phyloP scores from a whole-genome alignment of 1,140 invertebrate genomes.

The Drusus annulatus region DNA sequence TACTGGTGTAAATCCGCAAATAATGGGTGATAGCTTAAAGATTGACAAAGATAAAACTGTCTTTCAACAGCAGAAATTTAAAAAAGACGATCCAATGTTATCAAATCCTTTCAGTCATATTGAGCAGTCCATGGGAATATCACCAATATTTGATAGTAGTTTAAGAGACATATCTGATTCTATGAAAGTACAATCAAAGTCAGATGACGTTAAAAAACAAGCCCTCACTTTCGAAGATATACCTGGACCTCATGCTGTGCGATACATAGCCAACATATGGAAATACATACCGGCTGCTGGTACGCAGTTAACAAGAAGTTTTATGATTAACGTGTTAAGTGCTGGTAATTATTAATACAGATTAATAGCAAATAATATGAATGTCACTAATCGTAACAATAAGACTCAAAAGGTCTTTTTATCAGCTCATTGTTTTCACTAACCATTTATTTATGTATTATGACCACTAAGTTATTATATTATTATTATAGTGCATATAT shows the following conservation, averaged over 20 bases:
- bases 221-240: slow-evolving; percentile 73
- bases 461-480: too few relatives aligned
- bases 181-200: background rate
- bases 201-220: slow-evolving; percentile 7
- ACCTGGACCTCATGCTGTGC: slow-evolving; percentile 74
- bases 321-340: slow-evolving; percentile 73
- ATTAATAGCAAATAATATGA: slow-evolving; percentile 8
- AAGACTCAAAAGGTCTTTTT: too few relatives aligned
- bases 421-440: too few relatives aligned
- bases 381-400: too few relatives aligned
- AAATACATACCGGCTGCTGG: slow-evolving; percentile 75
- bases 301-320: slow-evolving; percentile 74
- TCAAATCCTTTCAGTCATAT: slow-evolving; percentile 5
- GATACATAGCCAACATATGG: slow-evolving; percentile 73
- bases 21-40: slow-evolving; percentile 9
- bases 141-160: slow-evolving; percentile 8
- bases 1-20: slow-evolving; percentile 30
- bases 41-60: background rate
- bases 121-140: slow-evolving; percentile 29
- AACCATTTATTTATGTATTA: too few relatives aligned
- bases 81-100: background rate
- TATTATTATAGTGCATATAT: too few relatives aligned
- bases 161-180: slow-evolving; percentile 19
- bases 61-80: background rate
- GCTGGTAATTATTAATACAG: slow-evolving; percentile 66